Evolutionary conservation across 2,888 invertebrate genomes (phyloP).

Genomic region (Drosophila birchii): DNA sequence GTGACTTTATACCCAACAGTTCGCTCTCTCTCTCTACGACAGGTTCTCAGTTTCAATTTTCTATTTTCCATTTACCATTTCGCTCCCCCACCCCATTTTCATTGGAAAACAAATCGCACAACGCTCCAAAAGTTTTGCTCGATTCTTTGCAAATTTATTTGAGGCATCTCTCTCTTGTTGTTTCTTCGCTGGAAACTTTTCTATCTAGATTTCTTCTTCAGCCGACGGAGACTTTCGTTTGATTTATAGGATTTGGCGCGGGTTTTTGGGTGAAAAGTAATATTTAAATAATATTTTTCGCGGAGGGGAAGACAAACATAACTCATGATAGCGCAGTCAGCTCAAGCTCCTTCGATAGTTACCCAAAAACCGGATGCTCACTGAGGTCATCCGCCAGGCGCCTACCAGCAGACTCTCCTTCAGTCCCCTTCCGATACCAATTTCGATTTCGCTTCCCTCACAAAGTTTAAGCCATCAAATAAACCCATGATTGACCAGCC

Average conservation of each 20-base stretch:
- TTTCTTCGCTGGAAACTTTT: conserved; percentile 38
- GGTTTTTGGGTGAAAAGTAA: conserved; percentile 39
- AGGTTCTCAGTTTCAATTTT: conserved; percentile 38
- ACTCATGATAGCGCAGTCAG: conserved; percentile 24
- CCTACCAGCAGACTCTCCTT: conserved; percentile 22
- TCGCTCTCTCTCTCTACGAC: neutral
- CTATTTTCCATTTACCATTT: conserved; percentile 26
- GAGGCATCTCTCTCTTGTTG: conserved; percentile 32
- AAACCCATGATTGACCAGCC: conserved; percentile 72
- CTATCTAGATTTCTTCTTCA: conserved; percentile 32
- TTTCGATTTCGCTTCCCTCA: conserved; percentile 15
- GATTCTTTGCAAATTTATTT: conserved; percentile 37
- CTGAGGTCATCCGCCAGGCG: conserved; percentile 70
- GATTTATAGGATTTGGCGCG: conserved; percentile 42
- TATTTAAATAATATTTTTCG: conserved; percentile 44
- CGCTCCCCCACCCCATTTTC: conserved; percentile 8
- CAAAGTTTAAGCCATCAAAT: conserved; percentile 69
- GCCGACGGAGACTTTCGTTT: conserved; percentile 21
- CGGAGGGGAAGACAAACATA: conserved; percentile 5
- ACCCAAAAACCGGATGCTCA: conserved; percentile 4
- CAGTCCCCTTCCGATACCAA: conserved; percentile 21
- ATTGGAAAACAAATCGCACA: conserved; percentile 36
- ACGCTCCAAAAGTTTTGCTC: conserved; percentile 38
- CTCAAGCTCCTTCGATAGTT: neutral
- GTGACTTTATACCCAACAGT: conserved; percentile 21